phyloP scores from a whole-genome alignment of 2,113 vertebrate genomes.

The Planiliza haematocheilus region DNA sequence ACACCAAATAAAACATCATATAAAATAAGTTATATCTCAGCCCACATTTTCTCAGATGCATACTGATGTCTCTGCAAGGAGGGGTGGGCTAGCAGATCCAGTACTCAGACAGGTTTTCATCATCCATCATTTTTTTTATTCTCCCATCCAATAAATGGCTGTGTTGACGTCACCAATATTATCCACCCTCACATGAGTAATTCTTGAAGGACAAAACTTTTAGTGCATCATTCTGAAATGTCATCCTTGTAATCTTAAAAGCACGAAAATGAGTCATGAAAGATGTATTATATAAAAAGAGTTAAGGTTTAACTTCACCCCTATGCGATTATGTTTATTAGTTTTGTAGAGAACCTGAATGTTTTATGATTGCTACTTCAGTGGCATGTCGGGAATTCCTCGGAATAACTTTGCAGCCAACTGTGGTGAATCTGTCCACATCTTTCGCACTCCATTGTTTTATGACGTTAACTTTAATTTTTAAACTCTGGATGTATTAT shows the following conservation, averaged over 20 bases:
- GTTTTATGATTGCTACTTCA: not conserved
- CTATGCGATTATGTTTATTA: not conserved
- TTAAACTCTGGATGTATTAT: not conserved
- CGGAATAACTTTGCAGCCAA: too few relatives aligned
- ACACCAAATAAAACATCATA: not conserved
- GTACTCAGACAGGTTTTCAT: conserved; percentile 23
- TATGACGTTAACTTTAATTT: too few relatives aligned
- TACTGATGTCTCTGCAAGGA: not conserved
- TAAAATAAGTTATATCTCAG: not conserved
- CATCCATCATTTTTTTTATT: conserved; percentile 20
- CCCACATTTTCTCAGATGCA: not conserved
- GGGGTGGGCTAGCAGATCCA: not conserved
- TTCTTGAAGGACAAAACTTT: conserved; percentile 7
- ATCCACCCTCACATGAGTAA: conserved; percentile 5
- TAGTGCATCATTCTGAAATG: not conserved
- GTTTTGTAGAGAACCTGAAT: not conserved
- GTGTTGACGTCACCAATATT: conserved; percentile 14
- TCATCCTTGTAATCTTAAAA: not conserved
- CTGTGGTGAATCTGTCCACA: too few relatives aligned
- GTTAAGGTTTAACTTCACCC: not conserved
- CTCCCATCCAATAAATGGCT: conserved; percentile 3
- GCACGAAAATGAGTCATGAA: not conserved
- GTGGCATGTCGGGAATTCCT: too few relatives aligned
- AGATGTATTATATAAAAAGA: not conserved
- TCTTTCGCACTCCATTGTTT: too few relatives aligned